Percentiles rank a stretch among this genome's conserved stretches.
Evolutionary conservation across 2,113 vertebrate species (phyloP).

Genomic region (Thalassarche chlororhynchos): DNA sequence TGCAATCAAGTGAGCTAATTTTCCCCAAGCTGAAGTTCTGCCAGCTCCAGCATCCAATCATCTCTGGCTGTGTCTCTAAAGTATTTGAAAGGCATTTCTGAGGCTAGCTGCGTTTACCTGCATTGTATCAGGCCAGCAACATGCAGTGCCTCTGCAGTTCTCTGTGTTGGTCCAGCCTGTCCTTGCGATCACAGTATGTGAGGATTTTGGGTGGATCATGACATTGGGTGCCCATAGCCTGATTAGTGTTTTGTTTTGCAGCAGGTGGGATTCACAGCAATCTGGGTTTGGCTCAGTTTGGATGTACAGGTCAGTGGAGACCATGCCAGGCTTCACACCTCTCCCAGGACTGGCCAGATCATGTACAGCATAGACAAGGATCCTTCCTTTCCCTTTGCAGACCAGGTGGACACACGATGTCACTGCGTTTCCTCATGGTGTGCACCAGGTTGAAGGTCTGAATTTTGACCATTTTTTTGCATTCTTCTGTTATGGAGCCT

Average conservation of each 20-base stretch:
- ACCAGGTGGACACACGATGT: fast-evolving
- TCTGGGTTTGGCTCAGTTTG: background rate
- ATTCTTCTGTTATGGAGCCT: background rate
- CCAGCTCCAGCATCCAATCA: background rate
- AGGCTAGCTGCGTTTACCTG: background rate
- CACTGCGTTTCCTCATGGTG: background rate
- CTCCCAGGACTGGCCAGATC: background rate
- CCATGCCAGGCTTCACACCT: background rate
- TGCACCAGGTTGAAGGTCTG: background rate
- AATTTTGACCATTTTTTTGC: background rate
- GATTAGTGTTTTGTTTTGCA: background rate
- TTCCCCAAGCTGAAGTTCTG: background rate
- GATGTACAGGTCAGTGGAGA: background rate
- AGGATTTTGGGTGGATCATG: background rate
- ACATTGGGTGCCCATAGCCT: fast-evolving
- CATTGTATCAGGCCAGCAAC: background rate
- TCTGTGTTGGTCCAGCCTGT: background rate
- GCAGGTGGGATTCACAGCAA: background rate
- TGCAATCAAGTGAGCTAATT: background rate
- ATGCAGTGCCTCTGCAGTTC: background rate
- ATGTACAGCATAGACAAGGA: background rate
- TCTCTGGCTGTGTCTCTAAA: background rate
- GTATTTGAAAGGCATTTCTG: background rate
- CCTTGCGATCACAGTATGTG: background rate
- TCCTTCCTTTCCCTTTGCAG: background rate